Base-by-base conservation (phyloP, 1,140 invertebrate genomes). In the Hestina assimilis region DNA sequence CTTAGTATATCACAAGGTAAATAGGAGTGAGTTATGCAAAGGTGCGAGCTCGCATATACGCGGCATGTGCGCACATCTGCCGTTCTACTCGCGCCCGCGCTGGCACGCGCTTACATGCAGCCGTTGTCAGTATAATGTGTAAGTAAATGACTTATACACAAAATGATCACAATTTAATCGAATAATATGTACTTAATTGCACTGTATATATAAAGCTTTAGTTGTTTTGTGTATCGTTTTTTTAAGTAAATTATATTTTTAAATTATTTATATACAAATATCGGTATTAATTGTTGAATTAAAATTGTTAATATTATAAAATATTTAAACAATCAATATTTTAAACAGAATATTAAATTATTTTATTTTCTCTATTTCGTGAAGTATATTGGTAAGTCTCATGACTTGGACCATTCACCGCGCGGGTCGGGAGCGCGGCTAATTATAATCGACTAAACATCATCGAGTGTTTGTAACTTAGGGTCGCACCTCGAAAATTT, bases 401-500 rank as follows among this genome's bases (percentile, higher is more conserved):
- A 26, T 70, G 14, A 67, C 66, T 72, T 74, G 51, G 19, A 54
- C 66, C 69, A 59, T 33, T 20, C 20, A 12, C n/a, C 59, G 55
- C 52, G 63, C 69, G 70, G 67, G 74, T 76, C 68, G 75, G 81
- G 72, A 76, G 77, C 77, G 72, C 59, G 66, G 83, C 84, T 87
- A 87, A 87, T 87, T 87, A 87, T 87, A 87, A 86, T 83, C 81
- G 70, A 78, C 82, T 85, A 83, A 85, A 86, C 79, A 83, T 87
- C 81, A 87, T 84, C 79, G 81, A 79, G 78, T 79, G 74, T 65
- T 83, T 65, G 74, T 83, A 78, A 79, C 48, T 79, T 82, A 87
- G 81, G 81, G 82, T 81, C 77, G 81, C 75, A 69, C 68, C 68
- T 77, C 63, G 40, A 54, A 43, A 64, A 72, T 77, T 65, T 84